Base-by-base conservation (phyloP, 2,888 invertebrate species). In the Leptinotarsa peninsularis region DNA sequence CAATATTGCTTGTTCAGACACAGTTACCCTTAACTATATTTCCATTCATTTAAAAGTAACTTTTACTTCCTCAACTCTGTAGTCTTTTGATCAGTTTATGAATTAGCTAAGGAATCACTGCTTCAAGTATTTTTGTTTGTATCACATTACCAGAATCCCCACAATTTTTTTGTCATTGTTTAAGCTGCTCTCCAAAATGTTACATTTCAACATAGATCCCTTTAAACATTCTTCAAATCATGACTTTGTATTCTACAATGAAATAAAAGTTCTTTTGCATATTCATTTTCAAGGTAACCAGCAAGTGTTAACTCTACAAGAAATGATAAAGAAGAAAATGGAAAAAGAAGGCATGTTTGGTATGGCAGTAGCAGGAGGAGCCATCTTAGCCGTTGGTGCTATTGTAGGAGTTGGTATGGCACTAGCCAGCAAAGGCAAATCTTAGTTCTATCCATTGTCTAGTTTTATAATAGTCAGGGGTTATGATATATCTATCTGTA, bases 321-420 rank as follows among this genome's bases (percentile, higher is more conserved):
- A 92, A 79, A 91, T 94, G 79, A 95, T 98, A 74, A 95, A 95
- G 88, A 95, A 96, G 86, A 94, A 95, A 86, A 95, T 97, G 94
- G 95, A 96, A 86, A 96, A 95, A 89, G 98, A 98, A 87, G 96
- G 96, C 17, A 89, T 96, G 73, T 91, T 95, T 81, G 98, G 97
- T 67, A 95, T 96, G 88, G 97, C 97, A 33, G 92, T 97, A 76
- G 95, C 96, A 70, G 95, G 97, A 80, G 95, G 96, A 79, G 95
- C 95, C n/a, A 94, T 95, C 75, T 89, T 98, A 60, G 96, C 95
- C 14, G 88, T 95, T 71, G 96, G 96, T 71, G 94, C 95, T 73
- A 90, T 96, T 71, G 92, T 97, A 27, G 96, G 96, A 58, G 91
- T 97, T 27, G 97, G 95, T 76, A 91, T 97, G 81, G 95, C 96